Base-by-base conservation (phyloP, 2,888 invertebrate species). In the Drosophila flavopinicola region DNA sequence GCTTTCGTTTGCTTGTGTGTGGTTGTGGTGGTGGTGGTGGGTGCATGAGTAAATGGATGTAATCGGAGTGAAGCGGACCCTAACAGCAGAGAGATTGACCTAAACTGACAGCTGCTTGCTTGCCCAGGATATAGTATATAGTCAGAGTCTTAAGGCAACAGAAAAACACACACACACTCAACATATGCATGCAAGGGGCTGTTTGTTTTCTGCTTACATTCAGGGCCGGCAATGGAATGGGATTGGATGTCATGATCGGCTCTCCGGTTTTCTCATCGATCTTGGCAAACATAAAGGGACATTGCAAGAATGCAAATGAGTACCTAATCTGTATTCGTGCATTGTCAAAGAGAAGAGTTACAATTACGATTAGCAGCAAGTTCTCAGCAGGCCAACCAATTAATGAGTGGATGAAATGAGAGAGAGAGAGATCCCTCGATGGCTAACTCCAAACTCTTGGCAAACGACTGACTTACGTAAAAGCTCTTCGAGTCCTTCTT, bases 401-500 rank as follows among this genome's bases (percentile, higher is more conserved):
- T 25, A 23, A 51, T 37, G 66, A 17, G 15, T 23, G 49, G 37
- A 66, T 25, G 47, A 41, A 30, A 45, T 58, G 44, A 33, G n/a
- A n/a, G n/a, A n/a, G n/a, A n/a, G n/a, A n/a, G n/a, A n/a, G 24
- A 29, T 29, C 6, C 17, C 30, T 6, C 6, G 27, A n/a, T 30
- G 30, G 6, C 24, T 9, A 29, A 37, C 6, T 15, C 11, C 1
- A 17, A 42, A n/a, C n/a, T 9, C 9, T 24, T n/a, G 47, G 51
- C 39, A 24, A 17, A 63, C 66, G 48, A 35, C 17, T 11, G 35
- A 93, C 94, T 93, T 92, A 96, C 96, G 87, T 96, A 95, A 90
- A 95, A 96, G 65, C 94, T 94, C 87, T 96, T 96, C 0, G 96
- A 96, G 88, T 96, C 96, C 89, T 95, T 95, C 87, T 96, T 96